These are phyloP conservation scores for Tetramorium alpestre DNA, from an alignment of 1,140 invertebrate genomes.

Conservation along the genomic window DNA sequence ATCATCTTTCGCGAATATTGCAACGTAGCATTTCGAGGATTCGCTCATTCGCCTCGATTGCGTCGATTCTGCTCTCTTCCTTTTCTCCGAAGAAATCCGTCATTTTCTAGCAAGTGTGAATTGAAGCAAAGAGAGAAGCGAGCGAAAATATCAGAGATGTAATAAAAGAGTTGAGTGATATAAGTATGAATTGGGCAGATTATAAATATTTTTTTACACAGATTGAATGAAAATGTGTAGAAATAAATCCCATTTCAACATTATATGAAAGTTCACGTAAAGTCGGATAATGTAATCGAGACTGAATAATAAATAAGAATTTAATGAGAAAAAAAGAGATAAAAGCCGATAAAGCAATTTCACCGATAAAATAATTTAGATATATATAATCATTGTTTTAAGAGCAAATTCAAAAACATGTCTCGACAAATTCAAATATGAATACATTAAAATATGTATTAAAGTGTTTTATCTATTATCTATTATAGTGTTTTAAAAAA, in stretches of 20 bases:
- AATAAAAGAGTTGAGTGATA: background rate
- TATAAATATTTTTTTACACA: background rate
- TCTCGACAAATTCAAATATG: background rate
- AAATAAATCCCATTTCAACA: background rate
- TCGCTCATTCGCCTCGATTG: constrained; percentile 18
- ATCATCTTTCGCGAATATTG: constrained; percentile 40
- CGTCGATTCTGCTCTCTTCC: background rate
- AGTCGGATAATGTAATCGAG: background rate
- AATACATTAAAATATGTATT: background rate
- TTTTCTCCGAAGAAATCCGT: background rate
- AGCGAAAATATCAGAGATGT: background rate
- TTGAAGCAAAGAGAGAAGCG: background rate
- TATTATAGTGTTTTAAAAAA: background rate
- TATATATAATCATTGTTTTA: background rate
- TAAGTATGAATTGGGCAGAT: background rate
- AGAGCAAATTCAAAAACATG: background rate
- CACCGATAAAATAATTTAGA: background rate
- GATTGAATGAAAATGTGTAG: background rate
- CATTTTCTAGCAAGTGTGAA: background rate
- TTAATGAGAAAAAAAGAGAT: background rate
- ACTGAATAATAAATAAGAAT: background rate
- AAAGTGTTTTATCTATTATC: background rate
- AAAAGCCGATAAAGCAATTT: background rate
- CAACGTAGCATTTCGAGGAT: constrained; percentile 24
- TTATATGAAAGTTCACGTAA: background rate